phyloP scores from a whole-genome alignment of 2,113 vertebrate species.

The Nestor notabilis region DNA sequence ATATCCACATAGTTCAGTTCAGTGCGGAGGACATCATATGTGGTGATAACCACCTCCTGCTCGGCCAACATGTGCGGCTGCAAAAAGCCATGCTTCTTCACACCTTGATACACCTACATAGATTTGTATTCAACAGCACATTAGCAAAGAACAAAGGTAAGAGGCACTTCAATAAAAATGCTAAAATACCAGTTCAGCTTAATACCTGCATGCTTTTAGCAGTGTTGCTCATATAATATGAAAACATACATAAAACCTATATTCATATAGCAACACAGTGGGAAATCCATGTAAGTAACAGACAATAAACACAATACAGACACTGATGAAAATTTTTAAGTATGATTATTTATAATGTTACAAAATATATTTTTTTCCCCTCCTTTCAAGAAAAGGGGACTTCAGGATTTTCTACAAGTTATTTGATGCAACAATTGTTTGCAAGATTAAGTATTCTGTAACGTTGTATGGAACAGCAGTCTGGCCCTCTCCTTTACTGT shows the following conservation, averaged over 20 bases:
- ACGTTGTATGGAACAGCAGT: not conserved
- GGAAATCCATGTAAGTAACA: not conserved
- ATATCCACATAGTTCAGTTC: conserved; percentile 97
- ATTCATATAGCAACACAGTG: not conserved
- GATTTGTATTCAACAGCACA: not conserved
- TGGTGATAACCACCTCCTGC: conserved; percentile 98
- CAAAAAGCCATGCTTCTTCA: conserved; percentile 96
- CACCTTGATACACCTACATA: conserved; percentile 91
- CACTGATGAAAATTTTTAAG: not conserved
- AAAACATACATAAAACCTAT: not conserved
- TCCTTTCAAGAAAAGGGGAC: not conserved
- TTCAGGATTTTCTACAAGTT: not conserved
- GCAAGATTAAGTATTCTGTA: not conserved
- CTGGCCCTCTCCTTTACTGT: not conserved
- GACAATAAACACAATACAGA: not conserved
- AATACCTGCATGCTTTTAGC: not conserved
- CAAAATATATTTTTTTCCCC: not conserved
- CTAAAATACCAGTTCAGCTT: not conserved
- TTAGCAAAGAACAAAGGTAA: not conserved
- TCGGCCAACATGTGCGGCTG: conserved; percentile 93
- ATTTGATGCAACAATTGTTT: not conserved
- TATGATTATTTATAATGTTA: not conserved
- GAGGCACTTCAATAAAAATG: not conserved
- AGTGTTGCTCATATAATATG: not conserved
- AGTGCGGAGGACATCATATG: conserved; percentile 93